A percentile compares a stretch with the other conserved stretches of the same genome.
Conservation (phyloP, 35 echinoderm and acorn worm genomes). For the Ptychodera flava region DNA sequence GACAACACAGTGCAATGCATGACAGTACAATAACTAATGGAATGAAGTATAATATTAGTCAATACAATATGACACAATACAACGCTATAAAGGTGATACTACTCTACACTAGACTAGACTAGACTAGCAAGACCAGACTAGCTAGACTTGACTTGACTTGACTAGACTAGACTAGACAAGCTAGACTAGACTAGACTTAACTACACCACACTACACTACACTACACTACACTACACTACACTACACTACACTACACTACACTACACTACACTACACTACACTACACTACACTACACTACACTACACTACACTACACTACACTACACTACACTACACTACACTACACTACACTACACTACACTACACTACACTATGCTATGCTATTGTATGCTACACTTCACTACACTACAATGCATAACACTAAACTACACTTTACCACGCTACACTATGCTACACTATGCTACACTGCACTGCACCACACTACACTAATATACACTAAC, state of each 20-base stretch:
- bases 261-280: conserved; percentile 21
- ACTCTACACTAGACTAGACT: conserved; percentile 24
- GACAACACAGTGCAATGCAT: conserved; percentile 6
- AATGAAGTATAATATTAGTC: not conserved
- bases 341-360: conserved; percentile 26
- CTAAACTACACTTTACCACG: not conserved
- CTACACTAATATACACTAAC: not conserved
- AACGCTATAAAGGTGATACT: conserved; percentile 21
- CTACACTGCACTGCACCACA: conserved; percentile 2
- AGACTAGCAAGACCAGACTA: conserved; percentile 8
- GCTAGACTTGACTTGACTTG: not conserved
- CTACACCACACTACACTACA: conserved; percentile 29
- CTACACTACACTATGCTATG: conserved; percentile 19
- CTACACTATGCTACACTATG: conserved; percentile 5
- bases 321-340: conserved; percentile 27
- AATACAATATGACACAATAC: conserved; percentile 3
- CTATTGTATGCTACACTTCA: not conserved
- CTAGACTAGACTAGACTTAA: not conserved
- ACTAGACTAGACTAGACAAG: conserved; percentile 23
- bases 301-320: conserved; percentile 10
- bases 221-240: conserved; percentile 18
- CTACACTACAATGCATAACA: not conserved
- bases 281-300: conserved; percentile 18
- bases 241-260: conserved; percentile 23
- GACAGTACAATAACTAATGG: not conserved